phyloP scores from a whole-genome alignment of 2,797 vertebrate species.

The Brachyalestes nurse region DNA sequence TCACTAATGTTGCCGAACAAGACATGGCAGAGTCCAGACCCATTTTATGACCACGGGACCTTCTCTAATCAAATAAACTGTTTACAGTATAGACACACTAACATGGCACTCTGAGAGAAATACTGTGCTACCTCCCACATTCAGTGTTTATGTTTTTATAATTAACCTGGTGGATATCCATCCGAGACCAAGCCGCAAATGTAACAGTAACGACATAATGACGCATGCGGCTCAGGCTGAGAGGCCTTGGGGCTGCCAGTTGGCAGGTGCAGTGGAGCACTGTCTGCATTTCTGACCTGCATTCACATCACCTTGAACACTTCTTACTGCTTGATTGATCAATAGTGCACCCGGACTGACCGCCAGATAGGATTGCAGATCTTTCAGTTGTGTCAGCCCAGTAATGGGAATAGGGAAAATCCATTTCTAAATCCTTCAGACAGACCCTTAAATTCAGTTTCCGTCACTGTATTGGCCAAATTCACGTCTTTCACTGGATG shows the following conservation, averaged over 20 bases:
- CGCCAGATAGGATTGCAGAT: constrained; percentile 6
- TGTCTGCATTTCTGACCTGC: constrained; percentile 43
- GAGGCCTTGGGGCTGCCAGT: constrained; percentile 33
- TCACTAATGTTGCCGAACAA: constrained; percentile 64
- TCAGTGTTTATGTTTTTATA: constrained; percentile 50
- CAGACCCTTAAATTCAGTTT: constrained; percentile 21
- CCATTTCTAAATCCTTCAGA: constrained; percentile 19
- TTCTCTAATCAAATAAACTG: constrained; percentile 28
- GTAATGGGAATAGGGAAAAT: constrained; percentile 35
- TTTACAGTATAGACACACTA: neutral
- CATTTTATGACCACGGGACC: neutral
- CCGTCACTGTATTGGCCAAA: constrained; percentile 22
- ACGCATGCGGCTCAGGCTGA: constrained; percentile 32
- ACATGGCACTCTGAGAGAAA: constrained; percentile 18
- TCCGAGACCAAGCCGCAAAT: constrained; percentile 43
- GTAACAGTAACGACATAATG: constrained; percentile 54
- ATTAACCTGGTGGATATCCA: constrained; percentile 51
- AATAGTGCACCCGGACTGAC: constrained; percentile 20
- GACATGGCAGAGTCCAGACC: constrained; percentile 13
- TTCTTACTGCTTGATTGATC: constrained; percentile 44
- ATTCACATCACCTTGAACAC: constrained; percentile 37
- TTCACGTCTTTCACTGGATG: constrained; percentile 17
- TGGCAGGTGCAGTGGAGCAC: constrained; percentile 25
- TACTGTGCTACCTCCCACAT: constrained; percentile 36
- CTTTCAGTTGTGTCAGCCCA: constrained; percentile 17